phyloP scores from a whole-genome alignment of 2,888 invertebrate genomes.

The Torymus aiolomorphi region DNA sequence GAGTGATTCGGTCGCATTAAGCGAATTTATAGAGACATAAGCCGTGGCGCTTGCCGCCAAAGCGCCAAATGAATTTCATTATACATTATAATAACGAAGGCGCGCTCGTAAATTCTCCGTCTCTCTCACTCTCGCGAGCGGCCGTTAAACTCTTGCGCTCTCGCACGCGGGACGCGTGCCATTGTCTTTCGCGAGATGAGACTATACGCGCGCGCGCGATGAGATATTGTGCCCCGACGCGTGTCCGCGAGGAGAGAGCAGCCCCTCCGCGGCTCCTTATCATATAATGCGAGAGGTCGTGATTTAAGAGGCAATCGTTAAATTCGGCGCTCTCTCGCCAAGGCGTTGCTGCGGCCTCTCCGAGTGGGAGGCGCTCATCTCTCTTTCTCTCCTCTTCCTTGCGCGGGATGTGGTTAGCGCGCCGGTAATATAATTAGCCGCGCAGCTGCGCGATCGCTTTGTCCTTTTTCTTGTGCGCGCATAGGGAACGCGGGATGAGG shows the following conservation, averaged over 20 bases:
- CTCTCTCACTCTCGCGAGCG: neutral
- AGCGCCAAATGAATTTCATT: slow-evolving; percentile 49
- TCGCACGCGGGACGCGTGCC: no score
- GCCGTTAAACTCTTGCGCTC: slow-evolving; percentile 16
- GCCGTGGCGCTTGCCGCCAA: slow-evolving; percentile 11
- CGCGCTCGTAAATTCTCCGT: slow-evolving; percentile 37
- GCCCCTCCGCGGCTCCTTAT: no score
- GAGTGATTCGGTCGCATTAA: slow-evolving; percentile 38
- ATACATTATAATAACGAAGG: slow-evolving; percentile 37
- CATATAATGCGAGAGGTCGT: neutral
- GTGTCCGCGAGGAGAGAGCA: neutral
- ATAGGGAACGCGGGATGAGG: no score
- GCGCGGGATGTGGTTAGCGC: no score
- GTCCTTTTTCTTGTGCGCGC: no score
- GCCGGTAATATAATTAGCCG: no score
- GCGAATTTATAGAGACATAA: slow-evolving; percentile 51
- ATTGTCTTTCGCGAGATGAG: neutral
- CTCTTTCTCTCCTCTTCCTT: no score
- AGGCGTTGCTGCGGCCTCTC: neutral
- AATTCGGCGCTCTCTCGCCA: slow-evolving; percentile 22
- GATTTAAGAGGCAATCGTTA: slow-evolving; percentile 39
- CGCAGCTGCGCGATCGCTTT: no score
- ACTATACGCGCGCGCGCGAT: neutral
- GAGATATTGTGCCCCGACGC: no score
- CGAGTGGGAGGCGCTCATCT: neutral